Conservation (phyloP, 92 coral and sea anemone genomes). For the Parazoanthus atlanticus region DNA sequence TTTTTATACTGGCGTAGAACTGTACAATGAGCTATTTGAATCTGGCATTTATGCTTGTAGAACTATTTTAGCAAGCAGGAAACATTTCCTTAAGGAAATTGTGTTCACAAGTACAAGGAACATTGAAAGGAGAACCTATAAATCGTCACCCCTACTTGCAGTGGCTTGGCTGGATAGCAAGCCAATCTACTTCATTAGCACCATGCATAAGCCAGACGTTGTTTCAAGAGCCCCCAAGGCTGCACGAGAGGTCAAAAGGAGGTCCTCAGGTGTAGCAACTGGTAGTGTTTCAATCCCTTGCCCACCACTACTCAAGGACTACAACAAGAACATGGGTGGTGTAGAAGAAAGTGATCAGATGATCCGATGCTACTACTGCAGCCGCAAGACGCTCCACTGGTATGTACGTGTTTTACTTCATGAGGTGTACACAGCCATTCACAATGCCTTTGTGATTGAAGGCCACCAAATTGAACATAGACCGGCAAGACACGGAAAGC, state of each 20-base stretch:
- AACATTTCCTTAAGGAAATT: slow-evolving; percentile 6
- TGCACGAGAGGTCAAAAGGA: background rate
- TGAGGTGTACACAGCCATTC: background rate
- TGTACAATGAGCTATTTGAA: background rate
- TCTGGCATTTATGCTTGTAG: background rate
- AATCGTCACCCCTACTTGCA: too few species aligned
- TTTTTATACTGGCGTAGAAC: background rate
- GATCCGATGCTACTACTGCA: background rate
- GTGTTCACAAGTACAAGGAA: background rate
- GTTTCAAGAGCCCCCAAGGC: background rate
- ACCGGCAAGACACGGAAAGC: background rate
- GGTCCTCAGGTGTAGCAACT: background rate
- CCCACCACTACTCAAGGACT: slow-evolving; percentile 52
- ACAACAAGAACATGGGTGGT: slow-evolving; percentile 37
- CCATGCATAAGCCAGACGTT: background rate
- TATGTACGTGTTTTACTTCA: background rate
- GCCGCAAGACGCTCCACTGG: background rate
- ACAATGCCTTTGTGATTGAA: background rate
- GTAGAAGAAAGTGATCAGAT: slow-evolving; percentile 54
- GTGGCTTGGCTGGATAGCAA: background rate
- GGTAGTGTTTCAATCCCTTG: slow-evolving; percentile 43
- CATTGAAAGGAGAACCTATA: too few species aligned
- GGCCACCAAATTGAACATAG: background rate
- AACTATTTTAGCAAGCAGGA: background rate
- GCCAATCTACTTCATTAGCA: background rate